Conservation (phyloP, 2,113 vertebrate genomes). For the Tachycineta bicolor region DNA sequence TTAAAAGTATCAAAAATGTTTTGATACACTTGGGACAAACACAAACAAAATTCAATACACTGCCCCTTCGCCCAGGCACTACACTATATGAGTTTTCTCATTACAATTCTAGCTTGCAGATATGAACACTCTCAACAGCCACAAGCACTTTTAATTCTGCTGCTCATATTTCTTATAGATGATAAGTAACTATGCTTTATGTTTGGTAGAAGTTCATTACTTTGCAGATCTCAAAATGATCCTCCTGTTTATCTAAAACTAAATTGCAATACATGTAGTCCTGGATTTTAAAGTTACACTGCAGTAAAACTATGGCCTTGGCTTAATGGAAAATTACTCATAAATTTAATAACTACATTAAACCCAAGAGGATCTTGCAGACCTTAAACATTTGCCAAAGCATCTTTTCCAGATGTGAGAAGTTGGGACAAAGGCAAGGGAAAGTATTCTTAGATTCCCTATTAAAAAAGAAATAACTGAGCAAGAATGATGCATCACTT, state of each 20-base stretch:
- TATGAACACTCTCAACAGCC: background rate
- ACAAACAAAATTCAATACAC: background rate
- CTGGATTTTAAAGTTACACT: background rate
- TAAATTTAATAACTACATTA: conserved; percentile 51
- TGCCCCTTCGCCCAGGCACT: background rate
- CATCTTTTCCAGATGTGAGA: conserved; percentile 50
- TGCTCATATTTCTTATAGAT: background rate
- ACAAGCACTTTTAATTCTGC: background rate
- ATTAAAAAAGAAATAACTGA: background rate
- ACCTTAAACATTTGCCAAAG: conserved; percentile 32
- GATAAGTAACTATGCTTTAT: background rate
- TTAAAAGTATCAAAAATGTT: background rate
- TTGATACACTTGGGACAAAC: background rate
- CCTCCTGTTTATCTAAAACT: background rate
- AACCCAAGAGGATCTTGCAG: conserved; percentile 22
- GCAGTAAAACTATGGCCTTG: background rate
- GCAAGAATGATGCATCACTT: background rate
- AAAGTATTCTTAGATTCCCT: background rate
- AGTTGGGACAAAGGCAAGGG: background rate
- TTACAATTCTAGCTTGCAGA: background rate
- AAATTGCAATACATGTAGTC: background rate
- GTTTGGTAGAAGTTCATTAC: background rate
- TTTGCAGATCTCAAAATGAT: background rate
- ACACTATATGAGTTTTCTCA: background rate
- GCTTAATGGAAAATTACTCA: conserved; percentile 46